Base-by-base conservation (phyloP, 2,888 invertebrate genomes). In the Fragum fragum region DNA sequence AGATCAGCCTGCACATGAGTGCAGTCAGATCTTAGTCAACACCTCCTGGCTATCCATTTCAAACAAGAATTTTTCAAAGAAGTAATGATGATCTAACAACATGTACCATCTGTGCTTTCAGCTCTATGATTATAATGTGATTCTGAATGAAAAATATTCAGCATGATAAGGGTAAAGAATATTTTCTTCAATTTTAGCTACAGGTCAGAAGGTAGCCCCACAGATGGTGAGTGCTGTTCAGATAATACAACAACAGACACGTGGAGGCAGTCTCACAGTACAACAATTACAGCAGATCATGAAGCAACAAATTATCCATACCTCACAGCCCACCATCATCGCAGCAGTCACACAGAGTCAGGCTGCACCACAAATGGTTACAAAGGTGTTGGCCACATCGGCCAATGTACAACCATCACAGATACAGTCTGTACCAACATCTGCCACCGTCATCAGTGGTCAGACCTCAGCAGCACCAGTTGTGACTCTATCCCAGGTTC, bases 201-300 rank as follows among this genome's bases (percentile, higher is more conserved):
- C 66, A 16, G 79, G 85, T 11, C 88, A 87, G 70, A 88, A 73
- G 68, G 80, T 81, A 29, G 88, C 90, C 39, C 83, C 85, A 16
- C 91, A 87, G 79, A 79, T 83, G 74, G 84, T 92, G 85, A 91
- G 88, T 81, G 89, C 91, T n/a, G 91, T 93, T 28, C 95, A 97
- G 79, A 96, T 97, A 71, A 97, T 97, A 3, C 96, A 96, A 89
- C 93, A 92, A 73, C 90, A 89, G 76, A 55, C 71, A 23, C 57
- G 76, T 29, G 88, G 84, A 52, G 86, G 85, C 28, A 82, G 81
- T 53, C 68, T 89, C 21, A 89, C 89, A n/a, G 88, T 86, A 11
- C 91, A 90, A 73, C 91, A 90, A 79, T 74, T 91, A 36, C 90
- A 88, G 57, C 91, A 90, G 79, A 85, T 97, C 94, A 96, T 96